A percentile compares a stretch with the other conserved stretches of the same genome.
Evolutionary conservation across 1,140 invertebrate genomes (phyloP).

Genomic region (Halyomorpha halys): DNA sequence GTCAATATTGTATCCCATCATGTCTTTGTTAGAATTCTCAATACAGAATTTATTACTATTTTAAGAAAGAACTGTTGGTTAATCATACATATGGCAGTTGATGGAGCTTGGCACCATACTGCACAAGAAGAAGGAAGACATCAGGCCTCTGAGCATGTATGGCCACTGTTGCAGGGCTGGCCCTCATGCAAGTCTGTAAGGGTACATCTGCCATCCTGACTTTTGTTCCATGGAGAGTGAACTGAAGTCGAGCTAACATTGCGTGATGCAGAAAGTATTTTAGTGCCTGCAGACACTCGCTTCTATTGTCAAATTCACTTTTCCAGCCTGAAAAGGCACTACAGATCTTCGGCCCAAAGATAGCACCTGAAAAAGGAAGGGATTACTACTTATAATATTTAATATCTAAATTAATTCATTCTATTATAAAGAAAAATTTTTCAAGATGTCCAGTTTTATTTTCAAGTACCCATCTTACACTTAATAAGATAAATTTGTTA

Average conservation of each 20-base stretch:
- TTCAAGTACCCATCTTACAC: too few relatives aligned
- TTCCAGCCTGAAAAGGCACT: conserved; percentile 72
- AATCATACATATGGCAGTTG: not conserved
- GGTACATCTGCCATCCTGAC: conserved; percentile 62
- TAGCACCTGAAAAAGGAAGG: conserved; percentile 47
- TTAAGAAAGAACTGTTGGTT: not conserved
- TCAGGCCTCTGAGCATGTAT: conserved; percentile 59
- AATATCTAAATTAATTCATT: too few relatives aligned
- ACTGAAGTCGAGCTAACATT: conserved; percentile 44
- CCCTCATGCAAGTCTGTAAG: conserved; percentile 60
- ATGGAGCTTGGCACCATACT: conserved; percentile 52
- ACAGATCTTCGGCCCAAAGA: conserved; percentile 64
- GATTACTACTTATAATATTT: too few relatives aligned
- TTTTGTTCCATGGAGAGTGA: conserved; percentile 34
- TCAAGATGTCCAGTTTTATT: too few relatives aligned
- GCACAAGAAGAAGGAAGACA: conserved; percentile 57
- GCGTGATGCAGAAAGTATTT: conserved; percentile 68
- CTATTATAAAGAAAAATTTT: too few relatives aligned
- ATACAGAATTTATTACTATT: too few relatives aligned
- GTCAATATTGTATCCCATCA: too few relatives aligned
- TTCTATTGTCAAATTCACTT: conserved; percentile 61
- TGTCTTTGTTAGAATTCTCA: too few relatives aligned
- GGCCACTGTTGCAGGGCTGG: conserved; percentile 54
- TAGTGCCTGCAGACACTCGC: conserved; percentile 62
- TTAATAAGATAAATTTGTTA: too few relatives aligned